phyloP scores from a whole-genome alignment of 2,888 invertebrate genomes.

The Tetrapedia diversipes region DNA sequence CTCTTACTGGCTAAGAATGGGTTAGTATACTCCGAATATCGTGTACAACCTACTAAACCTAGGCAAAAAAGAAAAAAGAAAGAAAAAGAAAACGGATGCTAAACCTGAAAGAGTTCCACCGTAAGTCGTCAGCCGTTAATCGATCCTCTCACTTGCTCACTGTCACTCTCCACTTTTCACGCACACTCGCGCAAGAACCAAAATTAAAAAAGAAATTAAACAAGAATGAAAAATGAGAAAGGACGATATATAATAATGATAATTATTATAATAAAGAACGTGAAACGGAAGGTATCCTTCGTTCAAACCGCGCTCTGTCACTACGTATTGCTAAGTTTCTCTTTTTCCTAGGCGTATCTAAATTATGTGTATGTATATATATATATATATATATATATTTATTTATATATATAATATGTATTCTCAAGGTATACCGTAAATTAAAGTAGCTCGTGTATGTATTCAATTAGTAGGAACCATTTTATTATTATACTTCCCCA shows the following conservation, averaged over 20 bases:
- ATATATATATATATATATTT: slow-evolving; percentile 27
- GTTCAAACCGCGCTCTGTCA: slow-evolving; percentile 39
- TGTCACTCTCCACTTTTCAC: slow-evolving; percentile 16
- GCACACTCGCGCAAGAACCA: slow-evolving; percentile 29
- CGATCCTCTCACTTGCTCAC: slow-evolving; percentile 43
- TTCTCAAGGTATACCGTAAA: slow-evolving; percentile 66
- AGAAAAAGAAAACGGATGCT: slow-evolving; percentile 25
- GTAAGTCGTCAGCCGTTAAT: slow-evolving; percentile 43
- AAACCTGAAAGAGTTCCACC: slow-evolving; percentile 20
- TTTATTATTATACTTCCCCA: slow-evolving; percentile 71
- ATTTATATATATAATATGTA: slow-evolving; percentile 44
- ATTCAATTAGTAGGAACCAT: slow-evolving; percentile 80
- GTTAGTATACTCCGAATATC: slow-evolving; percentile 81
- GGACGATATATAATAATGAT: background rate
- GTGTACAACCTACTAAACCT: slow-evolving; percentile 75
- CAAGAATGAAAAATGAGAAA: background rate
- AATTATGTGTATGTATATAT: background rate
- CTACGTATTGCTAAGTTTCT: slow-evolving; percentile 71
- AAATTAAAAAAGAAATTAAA: slow-evolving; percentile 10
- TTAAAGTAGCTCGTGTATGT: slow-evolving; percentile 73
- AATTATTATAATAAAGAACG: slow-evolving; percentile 1
- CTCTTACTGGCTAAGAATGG: slow-evolving; percentile 72
- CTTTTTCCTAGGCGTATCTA: slow-evolving; percentile 61
- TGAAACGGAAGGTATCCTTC: slow-evolving; percentile 12
- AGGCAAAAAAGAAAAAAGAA: slow-evolving; percentile 37